A percentile compares a stretch with the other conserved stretches of the same genome.
Conservation (phyloP, 2,797 vertebrate genomes). For the Scleropages formosus region DNA sequence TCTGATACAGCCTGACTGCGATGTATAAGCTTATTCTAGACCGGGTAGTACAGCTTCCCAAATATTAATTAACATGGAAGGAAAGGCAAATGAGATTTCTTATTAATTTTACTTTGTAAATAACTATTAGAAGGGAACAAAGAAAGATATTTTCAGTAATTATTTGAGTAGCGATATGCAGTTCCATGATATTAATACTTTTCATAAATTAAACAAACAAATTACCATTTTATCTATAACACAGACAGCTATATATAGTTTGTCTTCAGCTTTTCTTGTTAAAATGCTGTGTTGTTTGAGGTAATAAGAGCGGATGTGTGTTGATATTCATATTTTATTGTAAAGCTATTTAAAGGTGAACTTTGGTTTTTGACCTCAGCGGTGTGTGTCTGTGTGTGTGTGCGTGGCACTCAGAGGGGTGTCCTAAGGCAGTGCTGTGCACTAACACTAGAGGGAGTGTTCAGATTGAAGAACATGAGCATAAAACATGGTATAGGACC, state of each 20-base stretch:
- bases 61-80: slow-evolving; percentile 50
- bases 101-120: slow-evolving; percentile 40
- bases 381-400: not conserved
- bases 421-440: slow-evolving; percentile 60
- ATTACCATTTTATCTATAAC: not conserved
- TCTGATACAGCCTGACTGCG: not conserved
- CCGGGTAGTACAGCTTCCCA: slow-evolving; percentile 54
- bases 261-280: not conserved
- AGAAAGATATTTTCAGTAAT: slow-evolving; percentile 8
- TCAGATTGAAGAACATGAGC: slow-evolving; percentile 51
- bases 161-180: not conserved
- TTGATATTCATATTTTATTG: not conserved
- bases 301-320: not conserved
- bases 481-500: slow-evolving; percentile 5
- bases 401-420: slow-evolving; percentile 29
- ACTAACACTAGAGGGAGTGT: slow-evolving; percentile 74
- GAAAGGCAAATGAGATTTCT: slow-evolving; percentile 40
- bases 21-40: slow-evolving; percentile 27
- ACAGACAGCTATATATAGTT: not conserved
- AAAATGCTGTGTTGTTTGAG: not conserved
- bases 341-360: not conserved
- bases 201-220: not conserved
- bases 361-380: not conserved
- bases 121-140: not conserved
- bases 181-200: not conserved